A percentile compares a stretch with the other conserved stretches of the same genome.
These are phyloP conservation scores for Riptortus pedestris DNA, from an alignment of 1,140 invertebrate species.

Conservation along the genomic window DNA sequence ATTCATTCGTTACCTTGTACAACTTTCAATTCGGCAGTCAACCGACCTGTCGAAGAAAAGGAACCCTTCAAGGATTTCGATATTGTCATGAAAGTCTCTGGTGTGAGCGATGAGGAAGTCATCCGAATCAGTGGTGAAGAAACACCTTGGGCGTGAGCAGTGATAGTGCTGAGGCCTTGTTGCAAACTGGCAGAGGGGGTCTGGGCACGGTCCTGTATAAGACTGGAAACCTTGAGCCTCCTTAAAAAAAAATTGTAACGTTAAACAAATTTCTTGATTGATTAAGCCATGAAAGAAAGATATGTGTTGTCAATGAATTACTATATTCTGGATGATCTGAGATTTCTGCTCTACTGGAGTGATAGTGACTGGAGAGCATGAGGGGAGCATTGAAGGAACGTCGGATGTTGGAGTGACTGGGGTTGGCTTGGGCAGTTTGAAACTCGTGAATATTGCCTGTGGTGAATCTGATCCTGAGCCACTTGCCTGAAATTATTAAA, in stretches of 20 bases:
- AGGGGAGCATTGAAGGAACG: background rate
- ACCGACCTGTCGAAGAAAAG: slow-evolving; percentile 68
- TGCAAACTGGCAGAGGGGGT: slow-evolving; percentile 49
- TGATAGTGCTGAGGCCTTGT: slow-evolving; percentile 55
- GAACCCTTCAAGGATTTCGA: slow-evolving; percentile 70
- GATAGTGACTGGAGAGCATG: slow-evolving; percentile 24
- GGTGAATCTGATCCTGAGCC: slow-evolving; percentile 52
- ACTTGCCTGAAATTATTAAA: slow-evolving; percentile 29
- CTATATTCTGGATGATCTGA: background rate
- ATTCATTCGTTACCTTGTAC: slow-evolving; percentile 44
- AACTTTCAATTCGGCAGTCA: slow-evolving; percentile 58
- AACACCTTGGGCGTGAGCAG: slow-evolving; percentile 62
- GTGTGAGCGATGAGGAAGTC: slow-evolving; percentile 60
- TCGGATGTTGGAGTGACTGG: slow-evolving; percentile 1
- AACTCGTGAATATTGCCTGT: slow-evolving; percentile 86
- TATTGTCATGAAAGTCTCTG: slow-evolving; percentile 72
- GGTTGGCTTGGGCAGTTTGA: slow-evolving; percentile 70
- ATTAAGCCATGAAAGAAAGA: slow-evolving; percentile 5
- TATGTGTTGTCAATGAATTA: background rate
- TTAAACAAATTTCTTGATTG: background rate
- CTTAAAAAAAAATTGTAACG: slow-evolving; percentile 33
- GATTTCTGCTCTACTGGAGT: slow-evolving; percentile 23
- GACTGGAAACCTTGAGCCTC: slow-evolving; percentile 48
- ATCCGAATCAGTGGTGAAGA: slow-evolving; percentile 55
- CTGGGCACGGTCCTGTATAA: slow-evolving; percentile 52